Conservation (phyloP, 92 coral and sea anemone species). For the Virgularia gustaviana region DNA sequence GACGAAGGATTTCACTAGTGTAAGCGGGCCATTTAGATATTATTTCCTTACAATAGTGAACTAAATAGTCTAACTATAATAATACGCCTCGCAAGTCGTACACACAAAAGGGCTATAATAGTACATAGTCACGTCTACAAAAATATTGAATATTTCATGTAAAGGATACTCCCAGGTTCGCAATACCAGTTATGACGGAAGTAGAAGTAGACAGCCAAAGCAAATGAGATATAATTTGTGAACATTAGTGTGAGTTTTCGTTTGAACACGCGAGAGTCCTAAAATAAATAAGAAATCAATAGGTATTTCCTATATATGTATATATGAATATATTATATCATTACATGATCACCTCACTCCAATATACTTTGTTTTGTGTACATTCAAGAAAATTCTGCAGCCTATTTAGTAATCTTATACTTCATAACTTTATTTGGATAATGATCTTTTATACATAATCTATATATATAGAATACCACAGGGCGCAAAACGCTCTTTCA, state of each 20-base stretch:
- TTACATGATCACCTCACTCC: too few relatives aligned
- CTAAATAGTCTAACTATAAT: too few relatives aligned
- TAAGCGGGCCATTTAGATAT: not conserved
- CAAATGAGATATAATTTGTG: conserved; percentile 73
- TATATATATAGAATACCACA: too few relatives aligned
- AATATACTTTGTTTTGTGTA: too few relatives aligned
- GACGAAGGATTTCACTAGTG: too few relatives aligned
- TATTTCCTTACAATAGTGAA: not conserved
- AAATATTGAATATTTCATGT: not conserved
- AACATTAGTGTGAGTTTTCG: conserved; percentile 58
- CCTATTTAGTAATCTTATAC: too few relatives aligned
- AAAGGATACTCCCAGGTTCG: conserved; percentile 98
- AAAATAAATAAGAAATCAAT: not conserved
- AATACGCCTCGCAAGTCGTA: not conserved
- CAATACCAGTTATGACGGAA: conserved; percentile 88
- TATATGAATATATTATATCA: too few relatives aligned
- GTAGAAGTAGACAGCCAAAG: conserved; percentile 77
- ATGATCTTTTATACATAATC: too few relatives aligned
- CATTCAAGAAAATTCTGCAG: too few relatives aligned
- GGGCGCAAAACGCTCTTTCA: too few relatives aligned
- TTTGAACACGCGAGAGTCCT: conserved; percentile 65
- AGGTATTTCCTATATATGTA: too few relatives aligned
- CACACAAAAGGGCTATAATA: not conserved
- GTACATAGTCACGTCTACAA: not conserved
- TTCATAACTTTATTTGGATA: too few relatives aligned